These are phyloP conservation scores for Lateolabrax maculatus DNA, from an alignment of 2,797 vertebrate species.

Conservation along the genomic window DNA sequence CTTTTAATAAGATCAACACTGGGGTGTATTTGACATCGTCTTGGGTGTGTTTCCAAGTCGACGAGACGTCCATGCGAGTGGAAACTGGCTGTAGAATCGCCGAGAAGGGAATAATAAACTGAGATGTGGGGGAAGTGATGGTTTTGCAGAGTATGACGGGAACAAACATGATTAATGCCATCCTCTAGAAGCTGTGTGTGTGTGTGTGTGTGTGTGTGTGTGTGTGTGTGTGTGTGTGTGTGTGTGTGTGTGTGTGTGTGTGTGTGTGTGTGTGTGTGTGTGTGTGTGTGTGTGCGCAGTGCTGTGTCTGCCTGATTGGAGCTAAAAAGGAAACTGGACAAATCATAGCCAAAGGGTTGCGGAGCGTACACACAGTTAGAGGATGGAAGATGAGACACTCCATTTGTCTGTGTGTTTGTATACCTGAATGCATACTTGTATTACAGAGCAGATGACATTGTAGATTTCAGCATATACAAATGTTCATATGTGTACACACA, in stretches of 20 bases:
- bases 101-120: conserved; percentile 26
- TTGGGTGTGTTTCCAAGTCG: conserved; percentile 30
- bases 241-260: conserved; percentile 9
- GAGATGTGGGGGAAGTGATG: conserved; percentile 50
- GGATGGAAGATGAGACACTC: conserved; percentile 51
- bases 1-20: background rate
- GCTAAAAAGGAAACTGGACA: conserved; percentile 77
- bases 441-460: background rate
- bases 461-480: background rate
- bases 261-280: conserved; percentile 12
- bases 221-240: conserved; percentile 15
- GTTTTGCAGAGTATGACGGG: conserved; percentile 53
- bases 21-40: conserved; percentile 2
- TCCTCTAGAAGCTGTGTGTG: conserved; percentile 47
- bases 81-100: conserved; percentile 41
- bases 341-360: conserved; percentile 70
- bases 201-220: conserved; percentile 15
- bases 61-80: conserved; percentile 33
- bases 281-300: conserved; percentile 4
- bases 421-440: conserved; percentile 16
- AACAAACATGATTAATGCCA: conserved; percentile 73
- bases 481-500: background rate
- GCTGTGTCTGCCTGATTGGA: conserved; percentile 75
- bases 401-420: conserved; percentile 36
- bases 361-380: conserved; percentile 41